These are phyloP conservation scores for Carapus acus DNA, from an alignment of 2,797 vertebrate species.

Conservation along the genomic window DNA sequence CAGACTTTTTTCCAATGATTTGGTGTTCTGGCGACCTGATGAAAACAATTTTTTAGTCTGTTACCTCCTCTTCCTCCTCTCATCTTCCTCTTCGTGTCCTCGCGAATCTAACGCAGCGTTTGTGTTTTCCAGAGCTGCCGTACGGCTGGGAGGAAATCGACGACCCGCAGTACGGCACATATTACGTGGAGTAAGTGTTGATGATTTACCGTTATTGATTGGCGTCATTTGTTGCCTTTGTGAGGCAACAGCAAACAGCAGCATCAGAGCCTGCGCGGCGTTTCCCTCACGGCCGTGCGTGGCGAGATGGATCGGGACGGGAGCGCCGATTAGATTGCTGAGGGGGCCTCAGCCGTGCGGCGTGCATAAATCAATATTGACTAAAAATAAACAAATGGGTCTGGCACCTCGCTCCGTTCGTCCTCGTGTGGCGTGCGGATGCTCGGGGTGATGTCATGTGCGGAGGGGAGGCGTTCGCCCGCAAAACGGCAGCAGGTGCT, in stretches of 20 bases:
- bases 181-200: constrained; percentile 92
- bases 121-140: constrained; percentile 81
- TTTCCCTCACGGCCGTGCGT: constrained; percentile 18
- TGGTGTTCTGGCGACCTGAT: no score
- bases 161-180: constrained; percentile 90
- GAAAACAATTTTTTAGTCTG: no score
- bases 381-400: constrained; percentile 56
- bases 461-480: constrained; percentile 37
- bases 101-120: constrained; percentile 10
- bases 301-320: constrained; percentile 16
- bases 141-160: constrained; percentile 97
- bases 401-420: constrained; percentile 24
- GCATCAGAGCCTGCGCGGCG: constrained; percentile 12
- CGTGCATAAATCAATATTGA: constrained; percentile 42
- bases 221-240: constrained; percentile 18
- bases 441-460: constrained; percentile 24
- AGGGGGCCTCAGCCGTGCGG: constrained; percentile 36
- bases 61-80: neutral
- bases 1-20: no score
- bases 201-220: constrained; percentile 13
- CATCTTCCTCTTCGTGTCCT: constrained; percentile 29
- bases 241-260: constrained; percentile 9
- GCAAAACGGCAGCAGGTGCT: constrained; percentile 23
- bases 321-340: constrained; percentile 34
- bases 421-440: constrained; percentile 15